Evolutionary conservation across 2,888 invertebrate genomes (phyloP).

Genomic region (Cheilosia scutellata): DNA sequence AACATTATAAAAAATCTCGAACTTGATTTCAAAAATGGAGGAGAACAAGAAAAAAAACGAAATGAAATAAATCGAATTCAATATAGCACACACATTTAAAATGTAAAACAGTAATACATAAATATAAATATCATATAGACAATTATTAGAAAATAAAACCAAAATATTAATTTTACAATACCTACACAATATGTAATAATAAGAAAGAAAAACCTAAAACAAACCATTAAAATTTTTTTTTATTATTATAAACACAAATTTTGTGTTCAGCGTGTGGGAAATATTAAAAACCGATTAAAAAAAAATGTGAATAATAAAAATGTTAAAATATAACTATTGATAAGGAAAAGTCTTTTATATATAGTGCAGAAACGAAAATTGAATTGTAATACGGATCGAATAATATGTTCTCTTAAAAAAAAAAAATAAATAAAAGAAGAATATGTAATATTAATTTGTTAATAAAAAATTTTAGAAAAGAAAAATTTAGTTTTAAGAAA

Average conservation of each 20-base stretch:
- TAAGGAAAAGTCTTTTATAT: slow-evolving; percentile 44
- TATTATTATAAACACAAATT: slow-evolving; percentile 26
- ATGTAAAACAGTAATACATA: slow-evolving; percentile 32
- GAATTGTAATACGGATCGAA: slow-evolving; percentile 50
- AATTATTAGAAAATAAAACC: slow-evolving; percentile 66
- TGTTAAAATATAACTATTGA: slow-evolving; percentile 4
- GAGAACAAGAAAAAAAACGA: background rate
- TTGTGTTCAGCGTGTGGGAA: slow-evolving; percentile 40
- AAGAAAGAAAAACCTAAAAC: slow-evolving; percentile 28
- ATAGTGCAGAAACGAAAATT: slow-evolving; percentile 25
- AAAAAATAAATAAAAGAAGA: slow-evolving; percentile 14
- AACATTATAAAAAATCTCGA: slow-evolving; percentile 1
- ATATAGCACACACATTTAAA: slow-evolving; percentile 45
- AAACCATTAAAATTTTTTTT: slow-evolving; percentile 32
- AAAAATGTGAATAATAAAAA: slow-evolving; percentile 54
- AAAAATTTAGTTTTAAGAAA: slow-evolving; percentile 22
- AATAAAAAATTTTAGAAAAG: slow-evolving; percentile 11
- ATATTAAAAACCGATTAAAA: slow-evolving; percentile 14
- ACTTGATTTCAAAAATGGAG: slow-evolving; percentile 9
- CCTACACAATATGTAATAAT: slow-evolving; percentile 2
- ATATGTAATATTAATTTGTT: slow-evolving; percentile 58
- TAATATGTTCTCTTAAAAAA: slow-evolving; percentile 23
- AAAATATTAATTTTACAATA: slow-evolving; percentile 30
- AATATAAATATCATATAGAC: slow-evolving; percentile 65
- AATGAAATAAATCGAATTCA: slow-evolving; percentile 35